phyloP scores from a whole-genome alignment of 2,888 invertebrate species.

The Synanthedon formicaeformis region DNA sequence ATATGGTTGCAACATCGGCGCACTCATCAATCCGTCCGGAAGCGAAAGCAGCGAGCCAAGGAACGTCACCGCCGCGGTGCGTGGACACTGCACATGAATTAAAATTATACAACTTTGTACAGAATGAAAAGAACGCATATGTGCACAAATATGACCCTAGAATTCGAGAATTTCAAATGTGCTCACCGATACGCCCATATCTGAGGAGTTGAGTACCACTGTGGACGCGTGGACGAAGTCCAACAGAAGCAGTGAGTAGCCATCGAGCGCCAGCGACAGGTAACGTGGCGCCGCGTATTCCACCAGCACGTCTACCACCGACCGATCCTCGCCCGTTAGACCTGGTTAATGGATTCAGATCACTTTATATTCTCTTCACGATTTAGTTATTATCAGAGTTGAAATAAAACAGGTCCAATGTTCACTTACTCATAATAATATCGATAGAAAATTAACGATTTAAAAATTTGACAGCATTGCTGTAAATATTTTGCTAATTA shows the following conservation, averaged over 20 bases:
- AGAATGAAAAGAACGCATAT: not conserved
- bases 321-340: slow-evolving; percentile 77
- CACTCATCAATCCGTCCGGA: slow-evolving; percentile 76
- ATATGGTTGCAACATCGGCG: slow-evolving; percentile 77
- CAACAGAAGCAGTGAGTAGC: slow-evolving; percentile 85
- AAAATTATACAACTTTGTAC: no score
- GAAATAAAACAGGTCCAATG: slow-evolving; percentile 1
- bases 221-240: slow-evolving; percentile 94
- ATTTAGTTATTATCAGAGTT: not conserved
- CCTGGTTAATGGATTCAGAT: slow-evolving; percentile 31
- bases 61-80: slow-evolving; percentile 91
- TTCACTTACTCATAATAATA: not conserved
- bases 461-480: no score
- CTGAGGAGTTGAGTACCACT: slow-evolving; percentile 84
- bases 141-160: not conserved
- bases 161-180: no score
- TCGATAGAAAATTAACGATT: no score
- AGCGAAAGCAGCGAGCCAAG: slow-evolving; percentile 88
- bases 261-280: slow-evolving; percentile 88
- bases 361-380: slow-evolving; percentile 7
- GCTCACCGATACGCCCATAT: slow-evolving; percentile 72
- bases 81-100: slow-evolving; percentile 73
- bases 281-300: slow-evolving; percentile 88
- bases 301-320: slow-evolving; percentile 82
- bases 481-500: no score